A percentile compares a stretch with the other conserved stretches of the same genome.
phyloP scores from a whole-genome alignment of 2,797 vertebrate genomes.

The Syndactyla subalaris region DNA sequence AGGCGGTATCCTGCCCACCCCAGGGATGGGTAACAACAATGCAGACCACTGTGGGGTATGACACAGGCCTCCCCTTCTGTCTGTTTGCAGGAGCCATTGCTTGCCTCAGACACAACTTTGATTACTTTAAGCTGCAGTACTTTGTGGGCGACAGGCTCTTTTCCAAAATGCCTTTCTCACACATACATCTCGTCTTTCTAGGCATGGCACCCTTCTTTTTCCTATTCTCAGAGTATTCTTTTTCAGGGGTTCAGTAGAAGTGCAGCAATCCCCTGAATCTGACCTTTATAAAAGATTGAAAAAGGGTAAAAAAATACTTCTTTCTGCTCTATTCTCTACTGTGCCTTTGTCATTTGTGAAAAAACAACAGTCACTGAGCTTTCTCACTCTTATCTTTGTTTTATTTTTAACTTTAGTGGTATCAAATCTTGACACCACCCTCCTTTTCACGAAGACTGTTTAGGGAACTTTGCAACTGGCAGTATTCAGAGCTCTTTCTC shows the following conservation, averaged over 20 bases:
- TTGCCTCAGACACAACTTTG: neutral
- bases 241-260: neutral
- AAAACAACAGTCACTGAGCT: neutral
- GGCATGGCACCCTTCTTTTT: constrained; percentile 32
- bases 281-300: neutral
- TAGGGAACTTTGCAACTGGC: neutral
- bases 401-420: constrained; percentile 15
- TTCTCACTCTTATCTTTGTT: neutral
- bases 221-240: constrained; percentile 28
- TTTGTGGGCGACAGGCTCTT: constrained; percentile 12
- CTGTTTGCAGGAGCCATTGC: neutral
- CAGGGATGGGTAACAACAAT: accelerated
- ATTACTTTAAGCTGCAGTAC: constrained; percentile 2
- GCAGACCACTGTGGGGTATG: accelerated
- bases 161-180: constrained; percentile 41
- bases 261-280: neutral
- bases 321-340: neutral
- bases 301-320: neutral
- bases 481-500: neutral
- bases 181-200: neutral
- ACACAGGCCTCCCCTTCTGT: neutral
- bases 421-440: neutral
- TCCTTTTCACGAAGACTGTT: neutral
- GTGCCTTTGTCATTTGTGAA: neutral
- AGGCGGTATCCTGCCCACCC: accelerated